Base-by-base conservation (phyloP, 2,888 invertebrate genomes). In the Chrysolina oricalcia region DNA sequence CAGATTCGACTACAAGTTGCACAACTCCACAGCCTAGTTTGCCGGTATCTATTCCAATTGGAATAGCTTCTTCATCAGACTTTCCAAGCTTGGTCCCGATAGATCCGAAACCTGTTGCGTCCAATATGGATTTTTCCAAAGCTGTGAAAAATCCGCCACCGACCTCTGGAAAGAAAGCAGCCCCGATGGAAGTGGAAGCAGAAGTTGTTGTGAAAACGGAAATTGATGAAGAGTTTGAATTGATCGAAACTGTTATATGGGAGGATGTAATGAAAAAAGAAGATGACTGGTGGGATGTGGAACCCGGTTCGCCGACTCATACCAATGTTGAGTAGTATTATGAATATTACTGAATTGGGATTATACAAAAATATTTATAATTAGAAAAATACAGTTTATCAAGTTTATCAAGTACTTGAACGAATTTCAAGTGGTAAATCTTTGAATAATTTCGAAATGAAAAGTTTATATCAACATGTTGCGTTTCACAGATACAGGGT, bases 191-290 rank as follows among this genome's bases (percentile, higher is more conserved):
- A 8, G 50, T 62, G 21, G 15, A 64, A 8, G 10, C 19, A 0
- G 56, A 56, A 27, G 40, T 27, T 40, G 59, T 65, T 65, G 67
- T 66, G 1, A 70, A 78, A 59, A 70, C 50, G 10, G 76, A 80
- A 63, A 66, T 80, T 2, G 79, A 80, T 43, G 78, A 76, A 27
- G 78, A 78, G 17, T 78, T 80, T 56, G 75, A 78, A 15, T 43
- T 80, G 17, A 80, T 78, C 19, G 76, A 80, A 69, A 76, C 48
- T n/a, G 78, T 76, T 40, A 78, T 78, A 11, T 56, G 56, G 35
- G 76, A 74, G 35, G 78, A 78, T 63, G 73, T 71, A 11, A 53
- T 62, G 41, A 72, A 74, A 19, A 68, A 72, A 23, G 76, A 79
- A 15, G 72, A 76, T 43, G 66, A 70, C 41, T 78, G 76, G 75